Evolutionary conservation across 1,140 invertebrate genomes (phyloP).

Genomic region (Olivierus martensii): DNA sequence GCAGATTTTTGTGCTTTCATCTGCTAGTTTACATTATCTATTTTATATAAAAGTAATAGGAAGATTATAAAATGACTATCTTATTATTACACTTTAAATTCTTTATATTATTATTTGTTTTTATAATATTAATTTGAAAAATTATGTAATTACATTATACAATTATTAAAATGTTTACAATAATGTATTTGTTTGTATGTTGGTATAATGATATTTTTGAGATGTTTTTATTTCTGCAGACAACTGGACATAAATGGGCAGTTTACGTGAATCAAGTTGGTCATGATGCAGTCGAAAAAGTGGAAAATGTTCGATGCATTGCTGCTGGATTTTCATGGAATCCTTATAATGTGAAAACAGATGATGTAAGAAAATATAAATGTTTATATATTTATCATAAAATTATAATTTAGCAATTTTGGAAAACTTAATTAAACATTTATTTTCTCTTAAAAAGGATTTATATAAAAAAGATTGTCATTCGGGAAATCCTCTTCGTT

Average conservation of each 20-base stretch:
- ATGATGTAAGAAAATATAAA: slow-evolving; percentile 49
- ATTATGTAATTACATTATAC: not conserved
- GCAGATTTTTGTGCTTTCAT: no score
- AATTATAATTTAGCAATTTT: not conserved
- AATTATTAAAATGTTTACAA: not conserved
- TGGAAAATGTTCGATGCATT: slow-evolving; percentile 62
- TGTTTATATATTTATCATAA: not conserved
- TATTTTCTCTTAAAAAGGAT: slow-evolving; percentile 45
- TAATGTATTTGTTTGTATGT: not conserved
- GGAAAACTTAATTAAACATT: no score
- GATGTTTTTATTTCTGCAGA: slow-evolving; percentile 38
- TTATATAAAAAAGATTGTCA: slow-evolving; percentile 75
- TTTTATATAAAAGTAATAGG: no score
- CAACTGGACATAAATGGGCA: slow-evolving; percentile 73
- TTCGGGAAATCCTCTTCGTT: slow-evolving; percentile 68
- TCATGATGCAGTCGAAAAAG: slow-evolving; percentile 74
- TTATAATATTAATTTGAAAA: not conserved
- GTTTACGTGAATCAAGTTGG: slow-evolving; percentile 85
- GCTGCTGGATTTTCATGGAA: slow-evolving; percentile 87
- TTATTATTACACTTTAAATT: not conserved
- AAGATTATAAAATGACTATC: not conserved
- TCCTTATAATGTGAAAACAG: slow-evolving; percentile 75
- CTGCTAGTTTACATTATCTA: no score
- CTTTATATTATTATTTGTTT: not conserved
- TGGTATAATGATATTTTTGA: not conserved